phyloP scores from a whole-genome alignment of 2,888 invertebrate genomes.

The Ditula angustiorana region DNA sequence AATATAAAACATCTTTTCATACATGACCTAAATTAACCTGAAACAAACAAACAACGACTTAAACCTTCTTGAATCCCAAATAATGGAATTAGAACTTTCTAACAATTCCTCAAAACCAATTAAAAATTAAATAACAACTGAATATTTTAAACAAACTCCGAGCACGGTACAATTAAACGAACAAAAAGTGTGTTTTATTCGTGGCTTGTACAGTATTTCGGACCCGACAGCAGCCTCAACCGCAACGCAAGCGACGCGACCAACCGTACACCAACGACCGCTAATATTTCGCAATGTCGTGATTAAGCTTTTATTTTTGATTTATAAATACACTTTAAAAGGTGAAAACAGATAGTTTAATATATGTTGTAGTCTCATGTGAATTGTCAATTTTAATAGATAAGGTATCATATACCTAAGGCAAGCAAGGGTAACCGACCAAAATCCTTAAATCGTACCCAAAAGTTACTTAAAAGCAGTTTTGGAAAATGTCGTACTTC shows the following conservation, averaged over 20 bases:
- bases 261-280: slow-evolving; percentile 9
- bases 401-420: no score
- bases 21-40: no score
- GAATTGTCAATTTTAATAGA: no score
- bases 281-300: background rate
- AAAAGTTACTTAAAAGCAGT: no score
- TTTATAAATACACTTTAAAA: background rate
- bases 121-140: background rate
- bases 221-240: slow-evolving; percentile 4
- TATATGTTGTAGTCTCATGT: no score
- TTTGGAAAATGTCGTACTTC: no score
- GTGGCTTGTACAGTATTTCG: slow-evolving; percentile 10
- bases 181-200: background rate
- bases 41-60: background rate
- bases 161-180: background rate
- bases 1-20: no score
- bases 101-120: background rate
- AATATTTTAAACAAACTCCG: background rate
- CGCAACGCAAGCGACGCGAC: slow-evolving; percentile 23
- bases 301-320: slow-evolving; percentile 2
- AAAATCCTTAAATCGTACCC: no score
- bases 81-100: background rate
- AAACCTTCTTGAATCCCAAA: background rate
- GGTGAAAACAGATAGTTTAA: background rate
- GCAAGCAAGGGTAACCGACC: no score